Conservation (phyloP, 2,888 invertebrate genomes). For the Mallateleia sp. region DNA sequence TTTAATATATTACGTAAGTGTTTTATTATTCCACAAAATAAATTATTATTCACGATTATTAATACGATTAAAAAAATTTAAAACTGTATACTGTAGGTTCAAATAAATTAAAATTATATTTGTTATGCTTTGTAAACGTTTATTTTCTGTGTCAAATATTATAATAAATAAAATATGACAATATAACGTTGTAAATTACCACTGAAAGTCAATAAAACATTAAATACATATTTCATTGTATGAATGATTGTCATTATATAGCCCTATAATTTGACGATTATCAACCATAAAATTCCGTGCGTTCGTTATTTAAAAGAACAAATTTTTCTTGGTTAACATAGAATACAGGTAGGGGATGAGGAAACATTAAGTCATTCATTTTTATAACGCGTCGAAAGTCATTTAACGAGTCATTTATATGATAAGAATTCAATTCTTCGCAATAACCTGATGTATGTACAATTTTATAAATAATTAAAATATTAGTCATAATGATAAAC, state of each 20-base stretch:
- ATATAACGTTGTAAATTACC: no score
- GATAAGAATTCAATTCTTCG: neutral
- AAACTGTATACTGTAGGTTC: no score
- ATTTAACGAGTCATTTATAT: neutral
- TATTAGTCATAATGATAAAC: neutral
- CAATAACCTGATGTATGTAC: neutral
- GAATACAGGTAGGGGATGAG: conserved; percentile 42
- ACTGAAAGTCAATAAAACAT: neutral
- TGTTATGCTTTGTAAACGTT: no score
- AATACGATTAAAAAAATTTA: no score
- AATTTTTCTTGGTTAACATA: conserved; percentile 16
- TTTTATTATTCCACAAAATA: no score
- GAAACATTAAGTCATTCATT: conserved; percentile 54
- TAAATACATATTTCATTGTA: neutral
- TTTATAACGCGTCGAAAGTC: neutral
- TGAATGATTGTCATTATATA: no score
- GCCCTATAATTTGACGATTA: no score
- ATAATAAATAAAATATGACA: no score
- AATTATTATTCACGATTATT: no score
- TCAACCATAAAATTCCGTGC: conserved; percentile 60
- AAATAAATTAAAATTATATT: no score
- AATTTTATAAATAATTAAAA: neutral
- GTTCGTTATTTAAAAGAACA: conserved; percentile 53
- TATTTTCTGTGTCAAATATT: no score
- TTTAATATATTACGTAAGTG: no score